Evolutionary conservation across 1,140 invertebrate genomes (phyloP), one percentile per base, ranked within the genome.

Genomic region (Pseudomyrmex flavicornis): DNA sequence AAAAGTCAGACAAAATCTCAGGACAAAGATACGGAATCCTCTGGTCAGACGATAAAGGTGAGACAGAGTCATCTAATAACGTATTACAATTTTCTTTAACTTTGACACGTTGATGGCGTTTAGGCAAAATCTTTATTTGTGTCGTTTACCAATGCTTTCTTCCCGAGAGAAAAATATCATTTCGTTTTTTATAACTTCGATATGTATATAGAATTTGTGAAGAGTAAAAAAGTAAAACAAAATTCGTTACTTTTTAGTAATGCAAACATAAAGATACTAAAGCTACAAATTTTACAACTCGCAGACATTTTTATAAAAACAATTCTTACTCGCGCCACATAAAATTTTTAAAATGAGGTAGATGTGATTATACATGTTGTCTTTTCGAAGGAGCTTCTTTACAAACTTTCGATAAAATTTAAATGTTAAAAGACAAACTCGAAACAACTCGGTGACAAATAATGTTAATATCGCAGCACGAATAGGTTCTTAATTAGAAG

Each of bases 1-100:
- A 61, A 48, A 58, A 26, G 44, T 10, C 48, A 80, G 66, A 70
- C 50, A 3, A 12, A 3, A 22, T 48, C 12, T 7, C 20, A 58
- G 15, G 13, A 17, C 17, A 13, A 4, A 35, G 35, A 35, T 35
- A 35, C 35, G 35, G 4, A 35, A 35, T 35, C 5, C 4, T 17
- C 1, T 17, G 5, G 17, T 17, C 8, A 9, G 15, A 22, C 58
- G 58, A 7, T 8, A 7, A 2, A n/a, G 9, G 17, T 1, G 4
- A 26, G 48, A 10, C 15, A 7, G 46, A 26, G n/a, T 26, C 15
- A 13, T 70, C 10, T 50, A 80, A 72, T 48, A 59, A 61, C 15
- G 48, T 17, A 70, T 70, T 70, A 80, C 15, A 80, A 48, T 59
- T 70, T 79, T 44, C 26, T 2, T n/a, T 58, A 10, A 4, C 15